phyloP scores from a whole-genome alignment of 2,113 vertebrate species.

The Hypomesus transpacificus region DNA sequence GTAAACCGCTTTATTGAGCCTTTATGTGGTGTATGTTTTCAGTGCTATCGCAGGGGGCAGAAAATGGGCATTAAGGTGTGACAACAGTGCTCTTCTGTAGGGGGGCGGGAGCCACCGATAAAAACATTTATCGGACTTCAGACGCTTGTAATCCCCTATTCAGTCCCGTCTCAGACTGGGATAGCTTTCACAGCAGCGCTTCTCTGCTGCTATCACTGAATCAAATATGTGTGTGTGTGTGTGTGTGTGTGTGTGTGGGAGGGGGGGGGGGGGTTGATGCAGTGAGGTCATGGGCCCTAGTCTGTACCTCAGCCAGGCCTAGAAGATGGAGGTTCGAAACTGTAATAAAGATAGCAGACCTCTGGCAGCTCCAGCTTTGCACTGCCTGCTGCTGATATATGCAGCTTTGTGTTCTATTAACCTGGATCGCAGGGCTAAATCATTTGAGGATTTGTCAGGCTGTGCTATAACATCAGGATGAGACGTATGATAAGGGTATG shows the following conservation, averaged over 20 bases:
- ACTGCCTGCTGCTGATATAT: conserved; percentile 27
- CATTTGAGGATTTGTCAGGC: conserved; percentile 27
- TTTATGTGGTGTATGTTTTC: conserved; percentile 10
- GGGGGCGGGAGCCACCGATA: conserved; percentile 27
- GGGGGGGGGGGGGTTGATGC: too few species aligned
- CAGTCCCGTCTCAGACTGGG: conserved; percentile 19
- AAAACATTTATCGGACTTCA: conserved; percentile 38
- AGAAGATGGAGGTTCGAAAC: conserved; percentile 26
- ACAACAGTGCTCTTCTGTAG: conserved; percentile 22
- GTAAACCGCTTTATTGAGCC: conserved; percentile 19
- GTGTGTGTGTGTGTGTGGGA: too few species aligned
- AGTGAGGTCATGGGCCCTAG: too few species aligned
- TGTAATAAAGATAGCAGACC: conserved; percentile 38
- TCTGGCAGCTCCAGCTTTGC: conserved; percentile 30
- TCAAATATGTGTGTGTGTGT: conserved; percentile 23
- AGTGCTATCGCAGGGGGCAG: not conserved
- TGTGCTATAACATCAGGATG: conserved; percentile 9
- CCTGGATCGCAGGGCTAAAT: conserved; percentile 28
- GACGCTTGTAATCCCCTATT: conserved; percentile 49
- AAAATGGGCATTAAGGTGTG: conserved; percentile 15
- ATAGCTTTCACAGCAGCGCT: conserved; percentile 14
- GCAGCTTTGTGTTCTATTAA: conserved; percentile 22
- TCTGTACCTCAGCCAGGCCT: conserved; percentile 10
- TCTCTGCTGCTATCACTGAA: conserved; percentile 44
- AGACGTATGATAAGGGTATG: conserved; percentile 11